Percentiles rank a stretch among this genome's conserved stretches.
Conservation (phyloP, 2,113 vertebrate genomes). For the Anser brachyrhynchus region DNA sequence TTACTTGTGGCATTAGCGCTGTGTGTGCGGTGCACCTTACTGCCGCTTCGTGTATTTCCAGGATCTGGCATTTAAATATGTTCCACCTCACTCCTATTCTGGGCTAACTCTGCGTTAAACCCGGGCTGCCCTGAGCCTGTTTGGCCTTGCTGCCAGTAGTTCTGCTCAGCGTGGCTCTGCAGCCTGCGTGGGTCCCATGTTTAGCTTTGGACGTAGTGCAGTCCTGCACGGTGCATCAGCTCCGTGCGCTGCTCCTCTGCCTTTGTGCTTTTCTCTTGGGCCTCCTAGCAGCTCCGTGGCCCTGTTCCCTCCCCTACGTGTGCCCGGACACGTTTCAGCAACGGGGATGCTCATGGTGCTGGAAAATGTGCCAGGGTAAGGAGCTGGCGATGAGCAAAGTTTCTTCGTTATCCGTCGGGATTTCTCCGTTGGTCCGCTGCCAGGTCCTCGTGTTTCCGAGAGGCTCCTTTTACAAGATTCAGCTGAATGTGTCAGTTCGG, state of each 20-base stretch:
- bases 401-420: background rate
- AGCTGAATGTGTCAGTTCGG: slow-evolving; percentile 1
- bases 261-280: background rate
- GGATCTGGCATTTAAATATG: background rate
- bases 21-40: background rate
- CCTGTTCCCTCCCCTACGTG: background rate
- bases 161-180: background rate
- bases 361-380: rapidly evolving
- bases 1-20: background rate
- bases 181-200: background rate
- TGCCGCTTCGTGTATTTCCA: background rate
- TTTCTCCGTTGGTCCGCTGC: background rate
- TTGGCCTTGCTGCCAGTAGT: background rate
- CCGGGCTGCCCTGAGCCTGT: background rate
- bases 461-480: slow-evolving; percentile 44
- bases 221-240: background rate
- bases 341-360: background rate
- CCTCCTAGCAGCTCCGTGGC: background rate
- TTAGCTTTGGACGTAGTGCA: background rate
- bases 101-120: background rate
- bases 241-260: background rate
- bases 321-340: background rate
- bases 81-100: background rate
- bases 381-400: background rate
- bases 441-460: slow-evolving; percentile 9